A percentile compares a stretch with the other conserved stretches of the same genome.
phyloP scores from a whole-genome alignment of 2,797 vertebrate genomes.

The Leptodactylus fallax region DNA sequence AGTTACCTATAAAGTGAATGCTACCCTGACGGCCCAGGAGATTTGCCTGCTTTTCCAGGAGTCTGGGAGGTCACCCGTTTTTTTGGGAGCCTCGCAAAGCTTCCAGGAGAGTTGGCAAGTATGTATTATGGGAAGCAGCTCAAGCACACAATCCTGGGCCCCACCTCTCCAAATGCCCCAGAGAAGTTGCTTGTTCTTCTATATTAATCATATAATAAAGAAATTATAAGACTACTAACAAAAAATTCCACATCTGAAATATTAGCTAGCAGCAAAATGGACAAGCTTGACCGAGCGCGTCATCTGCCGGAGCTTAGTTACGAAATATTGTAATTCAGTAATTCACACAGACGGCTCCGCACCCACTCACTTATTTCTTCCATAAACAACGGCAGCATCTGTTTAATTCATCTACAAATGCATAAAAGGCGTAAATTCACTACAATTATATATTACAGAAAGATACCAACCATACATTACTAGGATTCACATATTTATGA shows the following conservation, averaged over 20 bases:
- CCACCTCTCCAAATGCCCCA: no score
- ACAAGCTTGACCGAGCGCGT: background rate
- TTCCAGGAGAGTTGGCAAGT: no score
- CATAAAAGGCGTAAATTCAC: background rate
- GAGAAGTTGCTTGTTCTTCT: background rate
- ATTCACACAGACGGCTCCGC: slow-evolving; percentile 6
- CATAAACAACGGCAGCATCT: slow-evolving; percentile 32
- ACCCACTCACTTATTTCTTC: slow-evolving; percentile 38
- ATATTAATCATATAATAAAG: background rate
- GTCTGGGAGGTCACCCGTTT: no score
- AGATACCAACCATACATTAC: background rate
- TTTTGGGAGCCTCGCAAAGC: no score
- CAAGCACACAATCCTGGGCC: no score
- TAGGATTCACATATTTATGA: no score
- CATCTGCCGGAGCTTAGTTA: background rate
- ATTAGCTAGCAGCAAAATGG: background rate
- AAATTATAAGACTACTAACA: background rate
- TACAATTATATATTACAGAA: background rate
- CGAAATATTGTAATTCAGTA: slow-evolving; percentile 29
- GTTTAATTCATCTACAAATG: slow-evolving; percentile 26
- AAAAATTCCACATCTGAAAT: background rate
- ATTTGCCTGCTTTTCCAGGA: no score
- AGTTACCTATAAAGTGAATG: no score
- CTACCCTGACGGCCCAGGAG: no score
- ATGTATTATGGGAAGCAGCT: no score